A percentile compares a stretch with the other conserved stretches of the same genome.
phyloP scores from a whole-genome alignment of 2,797 vertebrate genomes.

The Danio kyathit region DNA sequence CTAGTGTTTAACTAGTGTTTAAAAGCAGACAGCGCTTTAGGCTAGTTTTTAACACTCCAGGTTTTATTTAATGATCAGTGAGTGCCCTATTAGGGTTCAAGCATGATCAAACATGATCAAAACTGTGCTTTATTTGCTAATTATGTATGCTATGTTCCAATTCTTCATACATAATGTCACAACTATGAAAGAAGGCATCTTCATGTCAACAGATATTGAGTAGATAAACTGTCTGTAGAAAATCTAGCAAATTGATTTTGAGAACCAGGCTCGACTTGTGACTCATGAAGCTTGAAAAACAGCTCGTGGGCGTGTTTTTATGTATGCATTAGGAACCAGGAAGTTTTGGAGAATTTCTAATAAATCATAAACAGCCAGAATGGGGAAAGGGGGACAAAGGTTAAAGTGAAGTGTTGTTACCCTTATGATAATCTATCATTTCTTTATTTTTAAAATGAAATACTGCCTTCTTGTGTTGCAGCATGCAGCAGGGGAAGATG shows the following conservation, averaged over 20 bases:
- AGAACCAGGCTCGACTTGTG: neutral
- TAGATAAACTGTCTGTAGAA: neutral
- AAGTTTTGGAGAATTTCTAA: neutral
- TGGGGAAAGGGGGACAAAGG: neutral
- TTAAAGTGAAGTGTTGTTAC: neutral
- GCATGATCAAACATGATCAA: too few species aligned
- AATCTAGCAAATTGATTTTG: conserved; percentile 1
- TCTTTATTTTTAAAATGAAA: neutral
- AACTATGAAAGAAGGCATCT: too few species aligned
- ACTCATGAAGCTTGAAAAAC: conserved; percentile 10
- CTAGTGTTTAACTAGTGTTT: too few species aligned
- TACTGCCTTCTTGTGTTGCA: conserved; percentile 62
- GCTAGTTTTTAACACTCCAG: too few species aligned
- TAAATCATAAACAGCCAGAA: conserved; percentile 1
- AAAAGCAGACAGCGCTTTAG: too few species aligned
- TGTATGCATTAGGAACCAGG: conserved; percentile 9
- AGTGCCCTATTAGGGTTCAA: too few species aligned
- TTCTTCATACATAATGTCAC: too few species aligned
- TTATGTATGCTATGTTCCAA: too few species aligned
- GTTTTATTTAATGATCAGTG: too few species aligned
- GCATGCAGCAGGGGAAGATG: conserved; percentile 99
- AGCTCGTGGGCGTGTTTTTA: neutral
- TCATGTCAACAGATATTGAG: neutral
- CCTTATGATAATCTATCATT: neutral
- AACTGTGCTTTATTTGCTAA: too few species aligned